Percentiles rank a stretch among this genome's conserved stretches.
Evolutionary conservation across 2,113 vertebrate species (phyloP).

Genomic region (Paedocypris sp.): DNA sequence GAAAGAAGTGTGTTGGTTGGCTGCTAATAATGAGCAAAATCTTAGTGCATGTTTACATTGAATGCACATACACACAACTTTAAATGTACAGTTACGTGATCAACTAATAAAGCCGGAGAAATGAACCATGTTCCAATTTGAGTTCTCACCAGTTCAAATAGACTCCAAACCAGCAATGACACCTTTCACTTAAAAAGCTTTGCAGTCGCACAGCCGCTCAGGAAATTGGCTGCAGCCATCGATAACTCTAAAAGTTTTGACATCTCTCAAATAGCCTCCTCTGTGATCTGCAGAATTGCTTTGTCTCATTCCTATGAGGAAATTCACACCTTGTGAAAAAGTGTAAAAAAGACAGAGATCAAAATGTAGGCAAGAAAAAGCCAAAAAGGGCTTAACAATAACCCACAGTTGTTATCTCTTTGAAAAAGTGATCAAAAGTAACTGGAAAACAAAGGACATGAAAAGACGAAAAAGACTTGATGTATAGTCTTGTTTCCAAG

Average conservation of each 20-base stretch:
- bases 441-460: neutral
- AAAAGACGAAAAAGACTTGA: neutral
- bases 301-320: neutral
- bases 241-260: slow-evolving; percentile 4
- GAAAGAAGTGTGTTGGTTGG: no score
- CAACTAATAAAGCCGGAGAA: no score
- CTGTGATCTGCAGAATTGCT: slow-evolving; percentile 5
- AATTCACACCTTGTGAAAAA: neutral
- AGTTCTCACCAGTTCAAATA: no score
- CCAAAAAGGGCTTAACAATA: neutral
- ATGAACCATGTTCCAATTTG: no score
- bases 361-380: neutral
- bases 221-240: neutral
- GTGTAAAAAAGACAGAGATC: neutral
- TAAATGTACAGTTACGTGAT: no score
- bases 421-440: neutral
- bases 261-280: slow-evolving; percentile 8
- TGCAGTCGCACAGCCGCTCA: neutral
- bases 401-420: neutral
- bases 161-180: no score
- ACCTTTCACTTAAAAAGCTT: neutral
- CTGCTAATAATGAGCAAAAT: no score
- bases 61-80: no score
- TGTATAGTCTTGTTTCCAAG: no score
- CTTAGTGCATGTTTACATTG: no score